Conservation (phyloP, 1,140 invertebrate genomes). For the Habropoda laboriosa region DNA sequence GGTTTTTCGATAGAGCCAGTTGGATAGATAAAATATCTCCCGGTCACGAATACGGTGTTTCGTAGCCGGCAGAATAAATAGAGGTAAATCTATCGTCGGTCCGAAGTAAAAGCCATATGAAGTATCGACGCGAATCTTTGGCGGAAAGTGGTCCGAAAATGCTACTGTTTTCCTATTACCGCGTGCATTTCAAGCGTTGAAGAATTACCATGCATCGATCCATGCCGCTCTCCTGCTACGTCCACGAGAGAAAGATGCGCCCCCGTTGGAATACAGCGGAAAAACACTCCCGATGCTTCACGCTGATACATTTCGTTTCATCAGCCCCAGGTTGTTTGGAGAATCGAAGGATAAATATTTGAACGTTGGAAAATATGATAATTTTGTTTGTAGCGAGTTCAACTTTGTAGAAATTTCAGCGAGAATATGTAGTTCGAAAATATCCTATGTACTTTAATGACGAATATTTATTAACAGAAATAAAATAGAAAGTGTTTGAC, state of each 20-base stretch:
- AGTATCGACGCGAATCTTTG: slow-evolving; percentile 2
- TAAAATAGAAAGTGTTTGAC: too few relatives aligned
- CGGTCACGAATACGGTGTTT: neutral
- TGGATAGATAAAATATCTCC: neutral
- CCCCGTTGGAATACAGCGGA: neutral
- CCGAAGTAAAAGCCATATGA: neutral
- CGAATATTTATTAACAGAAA: too few relatives aligned
- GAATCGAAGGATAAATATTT: too few relatives aligned
- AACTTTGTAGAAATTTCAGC: too few relatives aligned
- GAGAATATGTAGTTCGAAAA: too few relatives aligned
- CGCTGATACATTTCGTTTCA: neutral
- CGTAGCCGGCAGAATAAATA: neutral
- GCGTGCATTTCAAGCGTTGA: neutral
- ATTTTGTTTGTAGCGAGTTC: neutral
- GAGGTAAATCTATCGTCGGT: neutral
- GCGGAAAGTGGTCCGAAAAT: slow-evolving; percentile 5
- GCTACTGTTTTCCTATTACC: neutral
- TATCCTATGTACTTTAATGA: too few relatives aligned
- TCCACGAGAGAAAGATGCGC: neutral
- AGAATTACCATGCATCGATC: slow-evolving; percentile 29
- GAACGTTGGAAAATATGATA: too few relatives aligned
- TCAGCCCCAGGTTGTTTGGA: neutral
- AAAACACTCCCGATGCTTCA: neutral
- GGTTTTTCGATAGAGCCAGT: too few relatives aligned
- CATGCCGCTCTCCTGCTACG: too few relatives aligned